These are phyloP conservation scores for Papilio gigon DNA, from an alignment of 2,888 invertebrate genomes.

Conservation along the genomic window DNA sequence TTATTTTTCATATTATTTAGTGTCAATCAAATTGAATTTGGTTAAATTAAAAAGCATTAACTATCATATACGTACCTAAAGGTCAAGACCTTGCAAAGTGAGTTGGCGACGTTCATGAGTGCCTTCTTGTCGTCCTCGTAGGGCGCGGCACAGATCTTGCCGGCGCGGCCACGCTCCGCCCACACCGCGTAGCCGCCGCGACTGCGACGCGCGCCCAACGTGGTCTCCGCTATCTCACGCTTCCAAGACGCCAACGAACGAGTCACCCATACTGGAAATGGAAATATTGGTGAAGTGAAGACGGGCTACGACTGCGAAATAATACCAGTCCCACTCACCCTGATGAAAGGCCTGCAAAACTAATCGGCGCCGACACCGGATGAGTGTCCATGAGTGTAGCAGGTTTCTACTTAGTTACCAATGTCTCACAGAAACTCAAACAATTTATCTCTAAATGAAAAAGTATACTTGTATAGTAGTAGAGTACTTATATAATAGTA, in stretches of 20 bases:
- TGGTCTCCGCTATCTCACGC: constrained; percentile 85
- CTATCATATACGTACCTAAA: constrained; percentile 84
- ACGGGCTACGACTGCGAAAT: too few species aligned
- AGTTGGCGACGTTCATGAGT: constrained; percentile 87
- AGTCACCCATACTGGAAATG: constrained; percentile 86
- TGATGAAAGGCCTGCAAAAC: too few species aligned
- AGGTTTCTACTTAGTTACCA: too few species aligned
- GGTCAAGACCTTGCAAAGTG: constrained; percentile 89
- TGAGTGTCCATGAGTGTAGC: too few species aligned
- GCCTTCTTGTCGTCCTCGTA: constrained; percentile 84
- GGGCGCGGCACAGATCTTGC: constrained; percentile 91
- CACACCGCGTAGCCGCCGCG: constrained; percentile 92
- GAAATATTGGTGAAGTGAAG: too few species aligned
- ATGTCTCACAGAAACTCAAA: too few species aligned
- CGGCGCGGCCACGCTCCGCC: constrained; percentile 90
- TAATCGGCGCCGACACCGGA: too few species aligned
- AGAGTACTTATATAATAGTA: not conserved
- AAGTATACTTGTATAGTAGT: not conserved
- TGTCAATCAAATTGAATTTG: too few species aligned
- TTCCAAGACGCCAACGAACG: constrained; percentile 85
- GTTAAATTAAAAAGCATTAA: too few species aligned
- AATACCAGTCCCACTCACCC: too few species aligned
- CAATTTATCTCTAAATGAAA: too few species aligned
- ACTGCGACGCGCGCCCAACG: constrained; percentile 86
- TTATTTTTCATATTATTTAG: too few species aligned